A percentile compares a stretch with the other conserved stretches of the same genome.
phyloP scores from a whole-genome alignment of 2,797 vertebrate species.

The Netta rufina region DNA sequence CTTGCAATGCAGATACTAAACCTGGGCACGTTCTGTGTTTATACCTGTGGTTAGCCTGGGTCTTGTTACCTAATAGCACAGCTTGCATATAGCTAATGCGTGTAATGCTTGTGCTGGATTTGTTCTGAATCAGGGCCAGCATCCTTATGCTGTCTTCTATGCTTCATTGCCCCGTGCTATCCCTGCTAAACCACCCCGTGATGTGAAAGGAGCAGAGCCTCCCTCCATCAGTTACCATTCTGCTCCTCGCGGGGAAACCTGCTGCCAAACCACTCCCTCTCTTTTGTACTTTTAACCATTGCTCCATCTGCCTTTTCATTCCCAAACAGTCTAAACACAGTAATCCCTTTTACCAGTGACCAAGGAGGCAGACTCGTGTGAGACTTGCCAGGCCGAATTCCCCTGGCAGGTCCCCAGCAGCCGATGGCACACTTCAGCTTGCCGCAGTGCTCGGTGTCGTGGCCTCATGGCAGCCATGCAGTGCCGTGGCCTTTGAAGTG shows the following conservation, averaged over 20 bases:
- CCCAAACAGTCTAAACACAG: neutral
- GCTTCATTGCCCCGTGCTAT: neutral
- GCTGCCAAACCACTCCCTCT: neutral
- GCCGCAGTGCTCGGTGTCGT: neutral
- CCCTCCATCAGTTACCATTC: neutral
- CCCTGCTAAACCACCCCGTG: neutral
- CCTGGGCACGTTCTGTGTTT: neutral
- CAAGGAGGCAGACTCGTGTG: fast-evolving
- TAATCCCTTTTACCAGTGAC: neutral
- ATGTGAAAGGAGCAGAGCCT: neutral
- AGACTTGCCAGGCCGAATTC: neutral
- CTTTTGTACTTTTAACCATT: neutral
- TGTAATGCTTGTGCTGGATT: neutral
- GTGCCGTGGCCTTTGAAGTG: fast-evolving
- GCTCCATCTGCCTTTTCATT: neutral
- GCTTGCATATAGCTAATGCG: neutral
- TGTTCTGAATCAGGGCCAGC: neutral
- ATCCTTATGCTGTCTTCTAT: neutral
- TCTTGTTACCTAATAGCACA: neutral
- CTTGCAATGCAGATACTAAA: neutral
- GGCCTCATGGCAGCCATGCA: fast-evolving
- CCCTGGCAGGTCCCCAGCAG: conserved; percentile 1
- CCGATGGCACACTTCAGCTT: neutral
- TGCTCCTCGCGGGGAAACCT: neutral
- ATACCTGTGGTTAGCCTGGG: neutral